A percentile compares a stretch with the other conserved stretches of the same genome.
Conservation (phyloP, 2,888 invertebrate genomes). For the Blastobasis lacticolella region DNA sequence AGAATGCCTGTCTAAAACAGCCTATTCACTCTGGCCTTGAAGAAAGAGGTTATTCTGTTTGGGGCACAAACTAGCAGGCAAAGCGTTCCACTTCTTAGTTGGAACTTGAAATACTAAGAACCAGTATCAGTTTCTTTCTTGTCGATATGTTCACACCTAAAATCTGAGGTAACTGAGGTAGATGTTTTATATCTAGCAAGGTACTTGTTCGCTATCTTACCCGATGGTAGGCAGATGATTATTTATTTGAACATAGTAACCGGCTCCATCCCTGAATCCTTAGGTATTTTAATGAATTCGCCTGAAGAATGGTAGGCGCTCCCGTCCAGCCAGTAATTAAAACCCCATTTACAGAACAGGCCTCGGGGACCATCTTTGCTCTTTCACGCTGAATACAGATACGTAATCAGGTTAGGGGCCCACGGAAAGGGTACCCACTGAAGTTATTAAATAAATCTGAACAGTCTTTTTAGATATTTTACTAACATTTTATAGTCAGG, state of each 20-base stretch:
- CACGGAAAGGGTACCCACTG: background rate
- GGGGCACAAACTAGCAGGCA: no score
- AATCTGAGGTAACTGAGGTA: no score
- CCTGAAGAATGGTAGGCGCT: slow-evolving; percentile 34
- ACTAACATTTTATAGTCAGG: background rate
- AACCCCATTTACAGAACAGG: slow-evolving; percentile 39
- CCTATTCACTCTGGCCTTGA: no score
- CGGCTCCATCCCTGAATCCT: slow-evolving; percentile 10
- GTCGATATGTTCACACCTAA: no score
- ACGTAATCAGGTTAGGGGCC: background rate
- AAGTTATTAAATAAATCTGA: background rate
- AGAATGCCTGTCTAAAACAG: no score
- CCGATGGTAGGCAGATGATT: slow-evolving; percentile 3
- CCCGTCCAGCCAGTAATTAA: slow-evolving; percentile 38
- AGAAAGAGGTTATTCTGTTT: no score
- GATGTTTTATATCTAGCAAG: no score
- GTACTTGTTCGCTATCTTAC: no score
- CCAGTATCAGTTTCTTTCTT: no score
- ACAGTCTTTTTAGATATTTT: background rate
- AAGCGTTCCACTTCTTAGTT: no score
- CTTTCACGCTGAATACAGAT: slow-evolving; percentile 15
- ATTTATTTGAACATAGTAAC: background rate
- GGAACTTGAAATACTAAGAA: no score
- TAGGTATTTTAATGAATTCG: slow-evolving; percentile 37
- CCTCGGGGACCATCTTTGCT: slow-evolving; percentile 17